Conservation (phyloP, 2,888 invertebrate species). For the Rhamphomyia laevipes region DNA sequence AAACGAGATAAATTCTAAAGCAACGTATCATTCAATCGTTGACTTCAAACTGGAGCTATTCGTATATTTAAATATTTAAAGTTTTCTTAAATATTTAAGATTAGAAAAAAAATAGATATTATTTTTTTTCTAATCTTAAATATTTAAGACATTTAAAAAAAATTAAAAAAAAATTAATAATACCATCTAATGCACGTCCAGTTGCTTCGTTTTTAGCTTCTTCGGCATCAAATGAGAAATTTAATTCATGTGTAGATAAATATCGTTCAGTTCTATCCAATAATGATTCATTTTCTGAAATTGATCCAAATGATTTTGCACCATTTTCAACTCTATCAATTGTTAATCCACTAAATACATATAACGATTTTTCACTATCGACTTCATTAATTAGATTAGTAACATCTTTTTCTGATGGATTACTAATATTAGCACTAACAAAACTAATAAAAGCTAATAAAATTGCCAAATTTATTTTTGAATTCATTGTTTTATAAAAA, state of each 20-base stretch:
- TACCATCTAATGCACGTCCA: slow-evolving; percentile 34
- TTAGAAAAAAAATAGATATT: neutral
- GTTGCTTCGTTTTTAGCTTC: slow-evolving; percentile 27
- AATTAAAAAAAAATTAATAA: slow-evolving; percentile 11
- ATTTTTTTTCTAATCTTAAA: neutral
- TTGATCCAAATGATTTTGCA: slow-evolving; percentile 27
- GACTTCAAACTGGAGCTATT: neutral
- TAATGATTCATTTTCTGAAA: slow-evolving; percentile 32
- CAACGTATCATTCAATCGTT: slow-evolving; percentile 1
- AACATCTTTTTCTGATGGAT: slow-evolving; percentile 36
- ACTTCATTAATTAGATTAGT: slow-evolving; percentile 38
- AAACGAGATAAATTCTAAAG: slow-evolving; percentile 5
- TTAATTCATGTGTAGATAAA: slow-evolving; percentile 39
- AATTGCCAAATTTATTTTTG: slow-evolving; percentile 26
- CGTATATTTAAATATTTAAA: neutral
- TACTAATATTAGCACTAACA: neutral
- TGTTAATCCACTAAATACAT: slow-evolving; percentile 37
- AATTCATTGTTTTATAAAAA: slow-evolving; percentile 22
- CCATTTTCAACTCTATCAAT: slow-evolving; percentile 32
- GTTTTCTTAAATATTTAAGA: neutral
- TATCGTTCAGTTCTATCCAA: slow-evolving; percentile 40
- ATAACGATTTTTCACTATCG: slow-evolving; percentile 35
- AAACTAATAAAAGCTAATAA: slow-evolving; percentile 16
- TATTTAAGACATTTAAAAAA: neutral
- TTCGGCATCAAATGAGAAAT: slow-evolving; percentile 33